Base-by-base conservation (phyloP, 2,113 vertebrate species). In the Electrona antarctica region DNA sequence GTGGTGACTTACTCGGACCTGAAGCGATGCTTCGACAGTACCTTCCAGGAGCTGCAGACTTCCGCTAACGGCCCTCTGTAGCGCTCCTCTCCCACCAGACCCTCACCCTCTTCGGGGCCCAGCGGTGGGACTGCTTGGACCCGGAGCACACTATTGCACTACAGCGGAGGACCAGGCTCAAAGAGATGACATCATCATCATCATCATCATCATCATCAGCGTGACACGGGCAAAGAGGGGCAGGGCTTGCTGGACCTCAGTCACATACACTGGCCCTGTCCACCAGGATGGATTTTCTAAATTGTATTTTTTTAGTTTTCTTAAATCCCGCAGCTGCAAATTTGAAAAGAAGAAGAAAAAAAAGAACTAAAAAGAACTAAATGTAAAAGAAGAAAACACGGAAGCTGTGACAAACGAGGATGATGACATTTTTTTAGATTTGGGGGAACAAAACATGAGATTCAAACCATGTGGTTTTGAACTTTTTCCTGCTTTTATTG, bases 21-120 rank as follows among this genome's bases (percentile, higher is more conserved):
- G 91, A 99, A 99, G 91, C 97, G 97, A 90, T 99, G 98, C 93
- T 99, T 99, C 84, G 97, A 99, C 91, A 98, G 97, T 86, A 98
- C 98, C 93, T 99, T 99, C 91, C 97, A 99, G 93, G 98, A 99
- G 95, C 96, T 99, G 92, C 94, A 97, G 85, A 94, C 94, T 71
- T 94, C 96, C 69, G 94, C 96, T 71, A 96, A 96, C 48, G 96
- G 96, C 86, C 97, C 97, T 92, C 96, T 98, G 96, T 99, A 99
- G 97, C 95, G 65, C 61, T 0, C 77, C 73, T 45, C 49, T 11
- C 14, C 3, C 8, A 8, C 49, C 64, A 41, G 3, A 41, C 33
- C 33, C 33, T 41, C 33, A 41, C 78, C 84, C 73, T 71, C 75
- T 84, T 64, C 9, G 62, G 62, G 85, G 76, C 83, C 71, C 48